Conservation (phyloP, 1,140 invertebrate genomes). For the Drosophila littoralis region DNA sequence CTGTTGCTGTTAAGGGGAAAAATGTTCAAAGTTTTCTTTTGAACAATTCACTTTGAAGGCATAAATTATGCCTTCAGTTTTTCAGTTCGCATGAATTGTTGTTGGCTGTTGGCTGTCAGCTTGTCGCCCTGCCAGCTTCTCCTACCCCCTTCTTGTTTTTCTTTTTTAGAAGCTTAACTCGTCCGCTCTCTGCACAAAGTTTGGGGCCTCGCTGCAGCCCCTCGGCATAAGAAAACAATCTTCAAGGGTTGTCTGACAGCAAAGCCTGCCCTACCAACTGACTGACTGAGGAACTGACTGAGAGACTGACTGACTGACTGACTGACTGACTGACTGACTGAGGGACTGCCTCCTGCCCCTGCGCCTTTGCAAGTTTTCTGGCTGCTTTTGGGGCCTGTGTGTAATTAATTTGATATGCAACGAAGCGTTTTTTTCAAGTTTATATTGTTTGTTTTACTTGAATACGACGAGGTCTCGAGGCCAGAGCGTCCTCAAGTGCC, state of each 20-base stretch:
- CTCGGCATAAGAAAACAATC: constrained; percentile 74
- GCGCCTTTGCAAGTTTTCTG: constrained; percentile 24
- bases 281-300: constrained; percentile 27
- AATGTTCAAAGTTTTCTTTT: constrained; percentile 73
- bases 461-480: constrained; percentile 58
- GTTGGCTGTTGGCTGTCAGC: constrained; percentile 61
- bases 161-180: constrained; percentile 64
- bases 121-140: constrained; percentile 28
- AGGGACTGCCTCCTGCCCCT: constrained; percentile 4
- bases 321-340: not conserved
- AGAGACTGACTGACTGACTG: not conserved
- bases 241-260: constrained; percentile 76
- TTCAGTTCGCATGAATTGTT: constrained; percentile 77
- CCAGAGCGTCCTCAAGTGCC: constrained; percentile 59
- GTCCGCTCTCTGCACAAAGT: constrained; percentile 71
- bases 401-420: constrained; percentile 83
- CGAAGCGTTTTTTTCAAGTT: constrained; percentile 80
- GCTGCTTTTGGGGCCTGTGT: constrained; percentile 61
- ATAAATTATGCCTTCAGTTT: constrained; percentile 83
- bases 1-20: constrained; percentile 51
- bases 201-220: constrained; percentile 60
- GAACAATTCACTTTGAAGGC: constrained; percentile 82
- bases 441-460: constrained; percentile 80
- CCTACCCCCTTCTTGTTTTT: constrained; percentile 5
- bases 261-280: constrained; percentile 32